These are phyloP conservation scores for Hypomecis punctinalis DNA, from an alignment of 2,888 invertebrate species.

Conservation along the genomic window DNA sequence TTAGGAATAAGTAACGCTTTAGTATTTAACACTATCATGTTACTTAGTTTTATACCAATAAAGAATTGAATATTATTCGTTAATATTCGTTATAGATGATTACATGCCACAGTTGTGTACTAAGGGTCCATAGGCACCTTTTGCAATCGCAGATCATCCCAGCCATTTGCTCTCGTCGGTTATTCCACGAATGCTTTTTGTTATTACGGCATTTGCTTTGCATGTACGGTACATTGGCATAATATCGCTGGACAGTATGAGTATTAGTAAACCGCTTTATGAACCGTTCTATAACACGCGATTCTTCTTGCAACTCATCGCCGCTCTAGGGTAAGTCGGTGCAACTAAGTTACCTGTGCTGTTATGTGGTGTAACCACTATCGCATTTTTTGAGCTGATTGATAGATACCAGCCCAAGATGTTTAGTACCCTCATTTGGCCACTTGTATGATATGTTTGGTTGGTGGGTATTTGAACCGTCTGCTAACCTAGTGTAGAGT, in stretches of 20 bases:
- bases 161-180: neutral
- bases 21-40: too few relatives aligned
- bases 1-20: too few relatives aligned
- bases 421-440: neutral
- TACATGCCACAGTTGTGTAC: too few relatives aligned
- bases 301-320: conserved; percentile 23
- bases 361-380: neutral
- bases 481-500: conserved; percentile 13
- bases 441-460: neutral
- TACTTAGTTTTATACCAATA: too few relatives aligned
- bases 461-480: conserved; percentile 5
- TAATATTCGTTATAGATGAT: too few relatives aligned
- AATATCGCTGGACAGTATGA: conserved; percentile 11
- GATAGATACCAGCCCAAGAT: neutral
- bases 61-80: too few relatives aligned
- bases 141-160: neutral
- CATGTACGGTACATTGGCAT: conserved; percentile 21
- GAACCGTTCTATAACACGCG: conserved; percentile 18
- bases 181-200: conserved; percentile 1
- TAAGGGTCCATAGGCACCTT: too few relatives aligned
- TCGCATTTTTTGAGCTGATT: neutral
- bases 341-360: neutral
- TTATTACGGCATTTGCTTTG: conserved; percentile 14
- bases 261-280: conserved; percentile 16
- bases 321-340: neutral